Evolutionary conservation across 2,797 vertebrate species (phyloP).

Genomic region (Atherinosoma microstoma): DNA sequence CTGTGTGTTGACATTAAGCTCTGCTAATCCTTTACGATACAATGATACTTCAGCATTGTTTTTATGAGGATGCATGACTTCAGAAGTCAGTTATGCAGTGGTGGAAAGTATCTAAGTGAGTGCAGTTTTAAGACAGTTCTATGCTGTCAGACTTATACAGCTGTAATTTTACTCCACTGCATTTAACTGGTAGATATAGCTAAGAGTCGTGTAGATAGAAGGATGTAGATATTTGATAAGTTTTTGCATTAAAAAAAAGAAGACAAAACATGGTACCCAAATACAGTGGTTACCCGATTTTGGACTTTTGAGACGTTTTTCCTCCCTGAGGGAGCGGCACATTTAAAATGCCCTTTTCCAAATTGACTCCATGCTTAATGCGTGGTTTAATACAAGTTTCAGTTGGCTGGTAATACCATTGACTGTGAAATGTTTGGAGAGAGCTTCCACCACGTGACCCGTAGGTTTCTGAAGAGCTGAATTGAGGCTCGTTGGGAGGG

Average conservation of each 20-base stretch:
- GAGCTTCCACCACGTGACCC: too few species aligned
- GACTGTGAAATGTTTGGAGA: too few species aligned
- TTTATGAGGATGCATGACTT: not conserved
- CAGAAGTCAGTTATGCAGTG: not conserved
- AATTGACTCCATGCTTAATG: not conserved
- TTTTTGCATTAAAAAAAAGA: not conserved
- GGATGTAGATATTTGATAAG: not conserved
- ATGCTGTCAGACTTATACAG: not conserved
- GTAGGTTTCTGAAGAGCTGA: too few species aligned
- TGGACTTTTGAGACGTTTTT: not conserved
- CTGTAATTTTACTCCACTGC: not conserved
- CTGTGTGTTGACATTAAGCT: not conserved
- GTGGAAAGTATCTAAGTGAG: not conserved
- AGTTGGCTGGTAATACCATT: not conserved
- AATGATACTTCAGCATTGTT: not conserved
- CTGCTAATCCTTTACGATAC: slow-evolving; percentile 1
- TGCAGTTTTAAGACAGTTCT: not conserved
- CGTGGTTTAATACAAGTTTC: not conserved
- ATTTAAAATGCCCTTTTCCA: not conserved
- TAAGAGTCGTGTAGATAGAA: not conserved
- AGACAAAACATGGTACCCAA: not conserved
- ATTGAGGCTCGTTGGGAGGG: too few species aligned
- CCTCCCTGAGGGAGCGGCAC: not conserved
- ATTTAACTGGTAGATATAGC: not conserved
- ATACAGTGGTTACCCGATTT: not conserved